These are phyloP conservation scores for Corythornis madagascariensis DNA, from an alignment of 2,113 vertebrate genomes.

Conservation along the genomic window DNA sequence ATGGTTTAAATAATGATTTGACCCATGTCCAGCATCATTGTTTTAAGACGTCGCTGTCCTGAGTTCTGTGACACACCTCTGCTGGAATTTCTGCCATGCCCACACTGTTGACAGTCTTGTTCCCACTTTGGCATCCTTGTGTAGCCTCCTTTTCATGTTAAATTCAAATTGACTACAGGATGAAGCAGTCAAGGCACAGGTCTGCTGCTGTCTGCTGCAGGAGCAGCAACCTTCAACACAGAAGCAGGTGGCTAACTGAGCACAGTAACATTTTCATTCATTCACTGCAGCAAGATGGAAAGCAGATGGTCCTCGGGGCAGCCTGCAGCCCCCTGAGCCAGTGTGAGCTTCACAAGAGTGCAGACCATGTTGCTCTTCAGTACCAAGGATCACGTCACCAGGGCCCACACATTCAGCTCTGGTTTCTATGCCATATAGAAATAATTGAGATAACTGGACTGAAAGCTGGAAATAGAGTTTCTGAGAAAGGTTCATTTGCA, in stretches of 20 bases:
- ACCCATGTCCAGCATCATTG: not conserved
- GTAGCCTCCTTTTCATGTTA: not conserved
- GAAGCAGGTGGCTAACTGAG: not conserved
- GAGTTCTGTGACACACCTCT: not conserved
- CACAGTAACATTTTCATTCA: not conserved
- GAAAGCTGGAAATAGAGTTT: not conserved
- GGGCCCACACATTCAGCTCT: not conserved
- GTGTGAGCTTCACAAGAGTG: not conserved
- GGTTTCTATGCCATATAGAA: not conserved
- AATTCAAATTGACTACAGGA: not conserved
- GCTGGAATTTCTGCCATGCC: not conserved
- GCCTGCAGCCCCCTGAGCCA: not conserved
- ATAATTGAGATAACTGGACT: not conserved
- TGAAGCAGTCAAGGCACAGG: not conserved
- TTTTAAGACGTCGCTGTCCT: not conserved
- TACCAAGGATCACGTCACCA: not conserved
- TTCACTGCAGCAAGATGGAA: fast-evolving
- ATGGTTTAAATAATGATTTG: not conserved
- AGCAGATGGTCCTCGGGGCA: not conserved
- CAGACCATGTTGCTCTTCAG: no score
- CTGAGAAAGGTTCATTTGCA: not conserved
- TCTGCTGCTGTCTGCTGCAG: not conserved
- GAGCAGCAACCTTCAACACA: not conserved
- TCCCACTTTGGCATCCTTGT: not conserved
- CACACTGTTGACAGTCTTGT: not conserved